Evolutionary conservation across 30 jellyfish, hydroid and myxozoan species (phyloP).

Genomic region (Chrysaora quinquecirrha): DNA sequence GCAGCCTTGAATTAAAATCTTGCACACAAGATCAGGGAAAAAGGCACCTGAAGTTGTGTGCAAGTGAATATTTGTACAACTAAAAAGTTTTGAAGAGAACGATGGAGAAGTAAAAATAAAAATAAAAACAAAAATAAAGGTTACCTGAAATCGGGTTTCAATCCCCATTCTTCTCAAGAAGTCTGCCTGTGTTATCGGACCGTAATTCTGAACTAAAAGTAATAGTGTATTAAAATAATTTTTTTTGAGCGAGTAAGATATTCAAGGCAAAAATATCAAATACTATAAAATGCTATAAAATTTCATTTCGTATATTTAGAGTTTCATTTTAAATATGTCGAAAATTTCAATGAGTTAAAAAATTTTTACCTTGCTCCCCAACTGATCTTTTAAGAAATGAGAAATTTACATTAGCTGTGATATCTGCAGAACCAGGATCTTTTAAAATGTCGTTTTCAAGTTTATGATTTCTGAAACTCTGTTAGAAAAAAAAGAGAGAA

Average conservation of each 20-base stretch:
- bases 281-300: too few species aligned
- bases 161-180: constrained; percentile 87
- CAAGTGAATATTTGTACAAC: neutral
- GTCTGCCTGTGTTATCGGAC: constrained; percentile 81
- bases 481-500: neutral
- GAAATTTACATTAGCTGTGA: constrained; percentile 96
- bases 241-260: neutral
- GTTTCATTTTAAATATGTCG: neutral
- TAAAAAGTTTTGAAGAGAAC: neutral
- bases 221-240: neutral
- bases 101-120: neutral
- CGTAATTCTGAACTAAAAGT: constrained; percentile 59
- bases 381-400: constrained; percentile 57
- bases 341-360: too few species aligned
- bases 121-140: neutral
- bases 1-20: too few species aligned
- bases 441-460: constrained; percentile 58
- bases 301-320: too few species aligned
- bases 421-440: constrained; percentile 84
- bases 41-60: neutral
- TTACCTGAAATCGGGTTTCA: constrained; percentile 75
- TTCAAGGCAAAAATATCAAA: neutral
- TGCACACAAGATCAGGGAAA: too few species aligned
- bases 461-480: constrained; percentile 89
- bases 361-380: constrained; percentile 34